Conservation (phyloP, 2,888 invertebrate genomes). For the Andrena hattorfiana region DNA sequence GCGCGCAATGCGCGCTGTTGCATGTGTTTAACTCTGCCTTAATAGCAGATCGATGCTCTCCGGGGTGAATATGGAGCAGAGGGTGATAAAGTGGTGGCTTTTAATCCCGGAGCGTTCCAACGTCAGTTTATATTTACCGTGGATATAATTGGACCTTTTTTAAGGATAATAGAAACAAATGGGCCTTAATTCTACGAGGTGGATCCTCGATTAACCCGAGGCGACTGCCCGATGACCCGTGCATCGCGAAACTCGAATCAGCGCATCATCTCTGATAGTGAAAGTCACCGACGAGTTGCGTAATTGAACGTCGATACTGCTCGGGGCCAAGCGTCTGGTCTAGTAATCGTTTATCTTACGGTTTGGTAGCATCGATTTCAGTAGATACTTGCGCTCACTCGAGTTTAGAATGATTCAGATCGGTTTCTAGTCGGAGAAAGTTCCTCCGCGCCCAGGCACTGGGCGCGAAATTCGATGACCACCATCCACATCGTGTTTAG, state of each 20-base stretch:
- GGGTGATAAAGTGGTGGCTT: too few relatives aligned
- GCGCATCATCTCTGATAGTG: conserved; percentile 70
- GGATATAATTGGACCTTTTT: not conserved
- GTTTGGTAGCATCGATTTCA: conserved; percentile 14
- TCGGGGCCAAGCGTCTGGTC: conserved; percentile 50
- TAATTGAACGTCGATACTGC: conserved; percentile 62
- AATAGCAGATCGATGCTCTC: too few relatives aligned
- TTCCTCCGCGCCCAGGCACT: not conserved
- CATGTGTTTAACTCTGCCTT: too few relatives aligned
- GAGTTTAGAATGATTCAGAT: conserved; percentile 44
- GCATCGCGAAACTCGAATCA: conserved; percentile 50
- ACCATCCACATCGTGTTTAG: not conserved
- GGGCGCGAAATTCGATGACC: not conserved
- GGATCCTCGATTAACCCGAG: conserved; percentile 14
- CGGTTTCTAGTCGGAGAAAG: conserved; percentile 51
- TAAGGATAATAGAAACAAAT: conserved; percentile 3
- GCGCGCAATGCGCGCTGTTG: too few relatives aligned
- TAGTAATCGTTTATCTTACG: conserved; percentile 52
- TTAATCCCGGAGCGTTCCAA: too few relatives aligned
- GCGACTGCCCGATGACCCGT: conserved; percentile 29
- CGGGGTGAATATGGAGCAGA: too few relatives aligned
- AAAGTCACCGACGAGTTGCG: conserved; percentile 69
- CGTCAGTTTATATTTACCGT: not conserved
- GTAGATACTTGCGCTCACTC: conserved; percentile 1
- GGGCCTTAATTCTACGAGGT: conserved; percentile 14